Evolutionary conservation across 2,888 invertebrate genomes (phyloP), one percentile per base, ranked within the genome.

Genomic region (Eristalis tenax): DNA sequence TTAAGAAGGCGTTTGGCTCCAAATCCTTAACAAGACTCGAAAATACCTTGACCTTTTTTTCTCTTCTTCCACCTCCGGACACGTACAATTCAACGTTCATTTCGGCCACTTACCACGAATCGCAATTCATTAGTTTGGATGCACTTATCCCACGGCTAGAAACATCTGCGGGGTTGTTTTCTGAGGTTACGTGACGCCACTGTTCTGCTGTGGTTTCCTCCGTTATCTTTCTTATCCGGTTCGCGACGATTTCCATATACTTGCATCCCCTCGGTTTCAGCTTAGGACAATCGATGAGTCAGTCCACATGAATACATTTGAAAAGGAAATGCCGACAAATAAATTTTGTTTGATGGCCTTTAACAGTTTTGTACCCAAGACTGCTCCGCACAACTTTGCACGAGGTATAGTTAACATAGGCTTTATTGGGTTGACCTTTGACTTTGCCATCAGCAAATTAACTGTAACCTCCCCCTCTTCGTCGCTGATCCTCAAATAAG

Each of bases 341-440:
- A 1, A 18, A 63, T 56, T 43, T 43, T 43, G 15, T 15, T 43
- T 43, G 43, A 15, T 13, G n/a, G n/a, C 3, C 2, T 43, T 43
- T 1, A 43, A n/a, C n/a, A 43, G 4, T 15, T 3, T 43, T 43
- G 15, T 43, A 4, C 43, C 15, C n/a, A 43, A 43, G 2, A 43
- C 43, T 3, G 43, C 1, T 43, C 43, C 43, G 15, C 43, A 43
- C 3, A 43, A 4, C 4, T 43, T n/a, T 43, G 43, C 43, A 4
- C 43, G 43, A 43, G 43, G 43, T 1, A 43, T 43, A n/a, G 5
- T 43, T 15, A n/a, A 43, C 13, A n/a, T n/a, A n/a, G n/a, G n/a
- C n/a, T n/a, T 65, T 74, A 65, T 75, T 8, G 35, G 65, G 38
- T 56, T 75, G 15, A 65, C 65, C 10, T 65, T 75, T 15, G 56